These are phyloP conservation scores for Eurosta solidaginis DNA, from an alignment of 1,140 invertebrate species.

Conservation along the genomic window DNA sequence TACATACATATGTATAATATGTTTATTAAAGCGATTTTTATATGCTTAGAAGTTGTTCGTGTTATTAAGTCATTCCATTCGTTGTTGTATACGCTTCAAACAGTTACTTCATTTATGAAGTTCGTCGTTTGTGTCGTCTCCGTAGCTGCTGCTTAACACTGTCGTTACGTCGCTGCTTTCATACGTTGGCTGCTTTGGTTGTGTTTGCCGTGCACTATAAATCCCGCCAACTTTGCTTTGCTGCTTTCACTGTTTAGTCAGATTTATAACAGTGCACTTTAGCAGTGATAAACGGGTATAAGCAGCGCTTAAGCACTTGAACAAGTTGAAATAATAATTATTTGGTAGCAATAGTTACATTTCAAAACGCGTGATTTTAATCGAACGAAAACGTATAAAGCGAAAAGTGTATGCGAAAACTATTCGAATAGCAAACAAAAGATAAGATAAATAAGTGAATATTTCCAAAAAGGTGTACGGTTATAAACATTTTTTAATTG, in stretches of 20 bases:
- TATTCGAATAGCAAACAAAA: neutral
- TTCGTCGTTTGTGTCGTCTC: neutral
- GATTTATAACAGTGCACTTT: slow-evolving; percentile 34
- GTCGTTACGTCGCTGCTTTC: neutral
- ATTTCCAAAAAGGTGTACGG: neutral
- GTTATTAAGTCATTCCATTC: neutral
- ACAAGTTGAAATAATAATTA: neutral
- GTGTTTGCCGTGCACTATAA: slow-evolving; percentile 31
- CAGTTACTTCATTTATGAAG: slow-evolving; percentile 5
- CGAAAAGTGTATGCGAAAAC: neutral
- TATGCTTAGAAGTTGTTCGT: neutral
- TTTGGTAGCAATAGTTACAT: neutral
- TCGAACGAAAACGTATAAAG: neutral
- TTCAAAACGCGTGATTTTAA: neutral
- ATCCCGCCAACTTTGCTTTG: slow-evolving; percentile 29
- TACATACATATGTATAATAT: neutral
- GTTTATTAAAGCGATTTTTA: neutral
- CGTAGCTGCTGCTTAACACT: neutral
- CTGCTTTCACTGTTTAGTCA: slow-evolving; percentile 37
- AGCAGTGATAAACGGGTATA: neutral
- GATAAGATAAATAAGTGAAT: neutral
- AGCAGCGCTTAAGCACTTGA: slow-evolving; percentile 11
- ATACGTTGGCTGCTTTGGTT: neutral
- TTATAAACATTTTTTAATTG: neutral
- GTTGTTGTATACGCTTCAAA: neutral